Base-by-base conservation (phyloP, 2,888 invertebrate species). In the Philopedon plagiatum region DNA sequence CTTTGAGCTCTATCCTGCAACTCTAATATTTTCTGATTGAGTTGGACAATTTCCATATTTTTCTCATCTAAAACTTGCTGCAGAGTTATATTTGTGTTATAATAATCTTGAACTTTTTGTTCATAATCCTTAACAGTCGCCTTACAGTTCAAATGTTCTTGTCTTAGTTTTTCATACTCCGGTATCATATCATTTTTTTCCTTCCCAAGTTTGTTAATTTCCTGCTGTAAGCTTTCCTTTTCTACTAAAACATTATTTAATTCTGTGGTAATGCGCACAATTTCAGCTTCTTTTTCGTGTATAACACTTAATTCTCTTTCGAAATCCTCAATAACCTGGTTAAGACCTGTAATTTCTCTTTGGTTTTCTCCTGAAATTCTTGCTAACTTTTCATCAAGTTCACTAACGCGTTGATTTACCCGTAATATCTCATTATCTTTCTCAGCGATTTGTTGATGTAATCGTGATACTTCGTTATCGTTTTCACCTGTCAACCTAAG, bases 11-110 rank as follows among this genome's bases (percentile, higher is more conserved):
- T 66, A 34, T 76, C 71, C 13, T 61, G 57, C 0, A 76, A 34
- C 34, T 76, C 65, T 57, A 79, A 73, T 8, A 81, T 51, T 57
- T 77, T 77, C 39, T 74, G 54, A 9, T 76, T 79, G 19, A 80
- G 62, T 5, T 69, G 51, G 2, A 60, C 44, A 32, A 79, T 76
- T 26, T 60, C 64, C 13, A 74, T 70, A 13, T 78, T 76, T 61
- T 76, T 78, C 58, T 80, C 79, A n/a, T 76, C 76, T 19, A 79
- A 32, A 57, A 39, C 41, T 54, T 72, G 73, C 63, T 76, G 69
- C 13, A 78, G 62, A n/a, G 70, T 34, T 44, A 62, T 44, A 44
- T 74, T 62, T 5, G 51, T 23, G 9, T 51, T 64, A 15, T 71
- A 58, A 51, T 60, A 75, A 26, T 77, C 78, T 32, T 77, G 74